Percentiles rank a stretch among this genome's conserved stretches.
These are phyloP conservation scores for Hyles euphorbiae DNA, from an alignment of 1,140 invertebrate genomes.

Conservation along the genomic window DNA sequence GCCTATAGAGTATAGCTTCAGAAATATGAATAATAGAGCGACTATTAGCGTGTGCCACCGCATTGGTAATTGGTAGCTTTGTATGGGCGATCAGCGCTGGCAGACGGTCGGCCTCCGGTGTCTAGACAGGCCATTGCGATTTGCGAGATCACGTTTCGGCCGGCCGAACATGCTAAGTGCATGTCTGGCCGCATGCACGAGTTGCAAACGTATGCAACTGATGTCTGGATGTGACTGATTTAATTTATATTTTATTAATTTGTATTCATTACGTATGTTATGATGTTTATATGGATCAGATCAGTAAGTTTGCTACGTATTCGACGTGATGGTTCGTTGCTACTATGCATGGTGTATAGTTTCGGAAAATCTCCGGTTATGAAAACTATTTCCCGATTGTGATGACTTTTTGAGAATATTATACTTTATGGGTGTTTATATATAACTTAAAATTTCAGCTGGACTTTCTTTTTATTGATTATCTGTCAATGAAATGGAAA, in stretches of 20 bases:
- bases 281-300: too few relatives aligned
- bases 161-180: constrained; percentile 62
- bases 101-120: constrained; percentile 52
- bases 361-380: too few relatives aligned
- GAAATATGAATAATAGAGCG: constrained; percentile 26
- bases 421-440: too few relatives aligned
- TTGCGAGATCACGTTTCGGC: constrained; percentile 65
- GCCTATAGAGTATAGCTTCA: background rate
- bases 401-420: too few relatives aligned
- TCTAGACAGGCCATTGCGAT: constrained; percentile 52
- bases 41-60: constrained; percentile 21
- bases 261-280: too few relatives aligned
- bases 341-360: too few relatives aligned
- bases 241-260: constrained; percentile 2
- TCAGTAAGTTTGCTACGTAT: too few relatives aligned
- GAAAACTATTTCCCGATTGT: too few relatives aligned
- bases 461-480: too few relatives aligned
- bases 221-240: background rate
- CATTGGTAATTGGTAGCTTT: constrained; percentile 29
- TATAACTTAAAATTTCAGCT: too few relatives aligned
- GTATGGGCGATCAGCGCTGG: constrained; percentile 25
- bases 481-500: too few relatives aligned
- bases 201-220: constrained; percentile 4
- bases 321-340: too few relatives aligned
- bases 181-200: constrained; percentile 44